Conservation (phyloP, 2,797 vertebrate genomes). For the Fringilla coelebs region DNA sequence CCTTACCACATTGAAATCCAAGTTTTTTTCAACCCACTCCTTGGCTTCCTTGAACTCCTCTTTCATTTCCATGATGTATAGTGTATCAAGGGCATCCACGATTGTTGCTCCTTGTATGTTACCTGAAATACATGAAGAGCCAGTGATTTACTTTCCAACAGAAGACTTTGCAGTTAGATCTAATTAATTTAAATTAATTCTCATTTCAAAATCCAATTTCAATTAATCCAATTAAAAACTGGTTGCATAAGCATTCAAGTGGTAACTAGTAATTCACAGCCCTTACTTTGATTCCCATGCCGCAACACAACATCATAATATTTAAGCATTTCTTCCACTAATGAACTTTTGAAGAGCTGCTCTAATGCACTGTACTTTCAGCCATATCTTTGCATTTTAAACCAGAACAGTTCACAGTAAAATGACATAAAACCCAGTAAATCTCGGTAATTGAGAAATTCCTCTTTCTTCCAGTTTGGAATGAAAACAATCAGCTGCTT, state of each 20-base stretch:
- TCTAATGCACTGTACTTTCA: background rate
- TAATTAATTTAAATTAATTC: slow-evolving; percentile 18
- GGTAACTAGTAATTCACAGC: background rate
- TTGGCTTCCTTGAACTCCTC: slow-evolving; percentile 92
- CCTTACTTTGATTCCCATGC: background rate
- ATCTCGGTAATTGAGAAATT: background rate
- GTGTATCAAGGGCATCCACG: slow-evolving; percentile 93
- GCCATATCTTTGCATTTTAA: background rate
- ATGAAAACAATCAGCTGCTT: background rate
- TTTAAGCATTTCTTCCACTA: background rate
- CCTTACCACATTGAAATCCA: slow-evolving; percentile 96
- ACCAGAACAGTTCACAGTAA: background rate
- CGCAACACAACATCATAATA: background rate
- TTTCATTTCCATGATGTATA: slow-evolving; percentile 97
- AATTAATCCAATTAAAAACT: slow-evolving; percentile 3
- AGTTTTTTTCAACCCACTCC: slow-evolving; percentile 93
- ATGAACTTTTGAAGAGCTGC: background rate
- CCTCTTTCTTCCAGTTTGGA: background rate
- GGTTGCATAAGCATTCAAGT: background rate
- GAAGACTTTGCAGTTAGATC: background rate
- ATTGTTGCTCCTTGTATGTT: slow-evolving; percentile 97
- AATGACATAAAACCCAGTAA: background rate
- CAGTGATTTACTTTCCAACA: background rate
- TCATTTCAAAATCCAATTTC: background rate
- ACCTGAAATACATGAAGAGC: slow-evolving; percentile 77